Conservation (phyloP, 92 coral and sea anemone species). For the Zoanthus solanderi region DNA sequence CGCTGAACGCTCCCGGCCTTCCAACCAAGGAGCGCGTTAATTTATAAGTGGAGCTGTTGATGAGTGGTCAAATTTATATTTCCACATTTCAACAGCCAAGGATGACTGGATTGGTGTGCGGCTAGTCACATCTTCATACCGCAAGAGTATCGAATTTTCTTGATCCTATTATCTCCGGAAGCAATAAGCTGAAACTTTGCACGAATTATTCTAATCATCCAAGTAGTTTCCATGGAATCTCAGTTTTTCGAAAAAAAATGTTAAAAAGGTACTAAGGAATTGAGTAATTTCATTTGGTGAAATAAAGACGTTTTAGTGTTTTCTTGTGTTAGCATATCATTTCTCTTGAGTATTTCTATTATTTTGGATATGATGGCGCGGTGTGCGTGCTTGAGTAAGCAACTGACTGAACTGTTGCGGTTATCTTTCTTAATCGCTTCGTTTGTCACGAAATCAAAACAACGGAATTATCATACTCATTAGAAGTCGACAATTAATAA, state of each 20-base stretch:
- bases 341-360: too few relatives aligned
- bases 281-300: too few relatives aligned
- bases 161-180: slow-evolving; percentile 7
- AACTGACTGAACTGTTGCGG: too few relatives aligned
- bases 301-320: too few relatives aligned
- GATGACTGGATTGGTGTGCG: background rate
- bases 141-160: slow-evolving; percentile 15
- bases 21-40: background rate
- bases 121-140: background rate
- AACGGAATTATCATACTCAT: too few relatives aligned
- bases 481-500: too few relatives aligned
- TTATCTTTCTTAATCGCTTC: too few relatives aligned
- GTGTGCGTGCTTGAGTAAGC: too few relatives aligned
- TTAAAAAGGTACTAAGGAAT: background rate
- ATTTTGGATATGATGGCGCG: too few relatives aligned
- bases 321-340: too few relatives aligned
- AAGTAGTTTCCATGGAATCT: slow-evolving; percentile 17
- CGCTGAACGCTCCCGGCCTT: background rate
- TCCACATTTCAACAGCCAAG: background rate
- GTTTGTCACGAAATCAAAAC: too few relatives aligned
- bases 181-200: slow-evolving; percentile 10
- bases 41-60: background rate
- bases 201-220: background rate
- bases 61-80: background rate
- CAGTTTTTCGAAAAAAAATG: background rate